A percentile compares a stretch with the other conserved stretches of the same genome.
Evolutionary conservation across 2,797 vertebrate genomes (phyloP).

Genomic region (Cuniculus paca): DNA sequence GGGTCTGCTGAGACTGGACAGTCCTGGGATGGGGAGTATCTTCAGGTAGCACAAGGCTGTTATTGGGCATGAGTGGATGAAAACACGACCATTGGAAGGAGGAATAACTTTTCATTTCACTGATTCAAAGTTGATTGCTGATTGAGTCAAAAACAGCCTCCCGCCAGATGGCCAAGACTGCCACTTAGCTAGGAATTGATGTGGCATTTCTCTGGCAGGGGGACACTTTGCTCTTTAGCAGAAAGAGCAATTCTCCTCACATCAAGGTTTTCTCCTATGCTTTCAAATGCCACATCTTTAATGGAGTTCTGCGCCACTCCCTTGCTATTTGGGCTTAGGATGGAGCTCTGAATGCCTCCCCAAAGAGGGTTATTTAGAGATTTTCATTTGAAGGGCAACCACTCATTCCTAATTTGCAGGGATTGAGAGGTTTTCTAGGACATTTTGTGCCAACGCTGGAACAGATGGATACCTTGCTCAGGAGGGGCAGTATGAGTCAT

Average conservation of each 20-base stretch:
- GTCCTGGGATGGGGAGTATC: neutral
- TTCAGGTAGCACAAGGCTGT: neutral
- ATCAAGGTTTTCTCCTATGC: neutral
- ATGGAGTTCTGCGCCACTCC: neutral
- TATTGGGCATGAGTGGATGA: neutral
- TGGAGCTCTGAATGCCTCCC: neutral
- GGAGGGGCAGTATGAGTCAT: neutral
- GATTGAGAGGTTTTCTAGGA: neutral
- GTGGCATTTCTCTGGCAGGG: neutral
- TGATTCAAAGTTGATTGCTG: neutral
- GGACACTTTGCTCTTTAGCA: neutral
- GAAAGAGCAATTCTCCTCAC: neutral
- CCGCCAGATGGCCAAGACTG: neutral
- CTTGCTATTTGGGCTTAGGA: neutral
- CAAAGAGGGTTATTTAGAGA: neutral
- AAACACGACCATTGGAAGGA: neutral
- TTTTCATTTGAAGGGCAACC: neutral
- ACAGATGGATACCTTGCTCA: neutral
- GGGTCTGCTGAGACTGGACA: neutral
- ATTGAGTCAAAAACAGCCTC: neutral
- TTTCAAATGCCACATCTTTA: neutral
- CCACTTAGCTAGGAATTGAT: neutral
- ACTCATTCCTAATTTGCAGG: neutral
- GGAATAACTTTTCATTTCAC: neutral
- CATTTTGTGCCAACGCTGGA: neutral